Conservation (phyloP, 1,140 invertebrate genomes). For the Metaphire vulgaris region DNA sequence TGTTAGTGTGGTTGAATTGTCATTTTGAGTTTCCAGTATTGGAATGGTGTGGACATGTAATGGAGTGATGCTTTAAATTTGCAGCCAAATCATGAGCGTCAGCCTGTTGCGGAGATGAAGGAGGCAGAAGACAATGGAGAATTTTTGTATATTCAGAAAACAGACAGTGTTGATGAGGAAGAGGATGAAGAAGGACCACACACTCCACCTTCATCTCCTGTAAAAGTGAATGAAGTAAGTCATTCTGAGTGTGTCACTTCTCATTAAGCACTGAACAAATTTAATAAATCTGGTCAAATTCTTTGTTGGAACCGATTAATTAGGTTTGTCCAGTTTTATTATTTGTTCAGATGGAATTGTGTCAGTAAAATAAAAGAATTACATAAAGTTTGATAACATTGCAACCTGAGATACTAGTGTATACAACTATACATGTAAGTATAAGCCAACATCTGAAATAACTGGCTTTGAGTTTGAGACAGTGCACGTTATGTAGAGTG, state of each 20-base stretch:
- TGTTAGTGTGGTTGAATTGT: background rate
- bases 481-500: no score
- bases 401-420: no score
- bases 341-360: background rate
- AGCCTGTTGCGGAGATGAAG: constrained; percentile 66
- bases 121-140: constrained; percentile 56
- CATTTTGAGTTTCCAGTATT: background rate
- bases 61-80: constrained; percentile 35
- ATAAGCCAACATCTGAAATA: no score
- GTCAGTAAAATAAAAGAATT: no score
- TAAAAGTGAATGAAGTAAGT: background rate
- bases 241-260: background rate
- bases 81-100: constrained; percentile 65
- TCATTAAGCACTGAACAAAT: background rate
- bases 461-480: no score
- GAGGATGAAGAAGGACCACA: constrained; percentile 1
- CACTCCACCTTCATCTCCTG: background rate
- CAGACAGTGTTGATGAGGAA: constrained; percentile 13
- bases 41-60: background rate
- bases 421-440: no score
- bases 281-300: background rate
- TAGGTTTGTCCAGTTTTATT: background rate
- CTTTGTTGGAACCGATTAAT: background rate
- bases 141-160: constrained; percentile 51
- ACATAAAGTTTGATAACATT: no score